Conservation (phyloP, 2,888 invertebrate species). For the Erebia palarica region DNA sequence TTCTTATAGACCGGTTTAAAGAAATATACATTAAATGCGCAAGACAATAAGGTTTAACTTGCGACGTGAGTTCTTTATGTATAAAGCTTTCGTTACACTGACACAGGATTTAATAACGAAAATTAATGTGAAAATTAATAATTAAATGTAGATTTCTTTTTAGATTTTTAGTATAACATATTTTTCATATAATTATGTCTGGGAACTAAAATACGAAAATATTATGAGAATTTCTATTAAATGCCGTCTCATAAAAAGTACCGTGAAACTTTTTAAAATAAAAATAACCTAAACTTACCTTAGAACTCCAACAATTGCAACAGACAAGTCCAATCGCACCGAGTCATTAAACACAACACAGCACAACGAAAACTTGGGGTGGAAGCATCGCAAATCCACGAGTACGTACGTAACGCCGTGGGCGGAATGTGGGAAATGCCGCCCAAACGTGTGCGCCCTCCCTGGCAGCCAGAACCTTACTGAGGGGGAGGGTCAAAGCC, state of each 20-base stretch:
- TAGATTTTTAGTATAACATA: too few species aligned
- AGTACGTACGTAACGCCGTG: constrained; percentile 44
- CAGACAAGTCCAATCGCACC: constrained; percentile 56
- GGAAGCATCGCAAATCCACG: constrained; percentile 44
- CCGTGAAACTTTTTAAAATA: constrained; percentile 21
- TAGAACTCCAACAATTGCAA: constrained; percentile 50
- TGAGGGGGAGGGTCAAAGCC: constrained; percentile 71
- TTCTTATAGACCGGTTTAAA: not conserved
- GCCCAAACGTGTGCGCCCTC: constrained; percentile 61
- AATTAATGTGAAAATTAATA: too few species aligned
- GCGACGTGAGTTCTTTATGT: too few species aligned
- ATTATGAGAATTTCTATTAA: not conserved
- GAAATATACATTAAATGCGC: not conserved
- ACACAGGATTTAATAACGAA: too few species aligned
- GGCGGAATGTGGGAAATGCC: constrained; percentile 51
- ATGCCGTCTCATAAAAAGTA: not conserved
- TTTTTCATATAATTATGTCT: too few species aligned
- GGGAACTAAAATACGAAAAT: not conserved
- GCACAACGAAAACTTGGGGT: constrained; percentile 43
- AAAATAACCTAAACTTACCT: constrained; percentile 45
- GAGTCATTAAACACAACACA: constrained; percentile 57
- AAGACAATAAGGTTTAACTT: not conserved
- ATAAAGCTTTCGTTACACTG: too few species aligned
- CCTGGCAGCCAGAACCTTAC: constrained; percentile 55
- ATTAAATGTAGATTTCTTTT: too few species aligned